A percentile compares a stretch with the other conserved stretches of the same genome.
Conservation (phyloP, 2,888 invertebrate species). For the Pollenia labialis region DNA sequence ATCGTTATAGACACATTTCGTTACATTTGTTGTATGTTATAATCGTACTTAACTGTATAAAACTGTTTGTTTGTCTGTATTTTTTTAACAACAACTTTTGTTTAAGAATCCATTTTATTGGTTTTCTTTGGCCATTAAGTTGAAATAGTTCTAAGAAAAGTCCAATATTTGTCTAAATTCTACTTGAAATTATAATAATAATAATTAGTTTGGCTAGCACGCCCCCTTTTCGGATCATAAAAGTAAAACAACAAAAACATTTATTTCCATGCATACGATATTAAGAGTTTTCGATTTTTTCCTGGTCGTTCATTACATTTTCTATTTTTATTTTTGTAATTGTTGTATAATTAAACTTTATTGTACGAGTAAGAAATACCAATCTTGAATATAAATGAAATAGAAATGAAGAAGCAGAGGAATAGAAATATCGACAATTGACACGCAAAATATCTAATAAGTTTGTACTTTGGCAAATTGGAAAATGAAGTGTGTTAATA, state of each 20-base stretch:
- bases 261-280: neutral
- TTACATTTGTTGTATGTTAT: too few species aligned
- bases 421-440: conserved; percentile 52
- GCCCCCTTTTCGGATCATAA: conserved; percentile 23
- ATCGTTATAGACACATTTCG: too few species aligned
- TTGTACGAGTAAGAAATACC: conserved; percentile 33
- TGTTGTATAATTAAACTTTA: conserved; percentile 69
- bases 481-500: conserved; percentile 14
- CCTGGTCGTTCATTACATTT: conserved; percentile 12
- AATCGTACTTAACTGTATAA: too few species aligned
- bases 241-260: conserved; percentile 3
- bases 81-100: neutral
- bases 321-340: conserved; percentile 15
- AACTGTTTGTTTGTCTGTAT: neutral
- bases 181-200: conserved; percentile 1
- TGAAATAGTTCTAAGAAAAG: neutral
- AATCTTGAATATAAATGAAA: conserved; percentile 59
- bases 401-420: conserved; percentile 22
- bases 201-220: conserved; percentile 38
- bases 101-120: conserved; percentile 2
- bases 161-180: neutral
- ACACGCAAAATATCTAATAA: conserved; percentile 62
- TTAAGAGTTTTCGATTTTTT: conserved; percentile 11
- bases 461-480: conserved; percentile 4
- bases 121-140: neutral